Percentiles rank a stretch among this genome's conserved stretches.
phyloP scores from a whole-genome alignment of 2,888 invertebrate genomes.

The Epinotia ramella region DNA sequence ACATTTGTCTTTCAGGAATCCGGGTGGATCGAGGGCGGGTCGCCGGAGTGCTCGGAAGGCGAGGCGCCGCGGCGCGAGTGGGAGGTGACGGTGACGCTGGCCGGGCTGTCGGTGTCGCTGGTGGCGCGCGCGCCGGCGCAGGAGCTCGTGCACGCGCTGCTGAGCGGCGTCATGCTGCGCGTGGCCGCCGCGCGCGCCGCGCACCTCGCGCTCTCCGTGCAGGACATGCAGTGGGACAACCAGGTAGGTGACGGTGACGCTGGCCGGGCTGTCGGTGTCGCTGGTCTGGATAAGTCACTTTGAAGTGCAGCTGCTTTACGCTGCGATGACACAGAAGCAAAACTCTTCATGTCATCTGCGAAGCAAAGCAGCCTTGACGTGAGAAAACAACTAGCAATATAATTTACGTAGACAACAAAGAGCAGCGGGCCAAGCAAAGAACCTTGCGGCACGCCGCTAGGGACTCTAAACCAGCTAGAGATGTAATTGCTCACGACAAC shows the following conservation, averaged over 20 bases:
- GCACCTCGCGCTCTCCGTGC: constrained; percentile 88
- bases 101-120: constrained; percentile 91
- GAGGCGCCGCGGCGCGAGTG: constrained; percentile 77
- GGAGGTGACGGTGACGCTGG: constrained; percentile 86
- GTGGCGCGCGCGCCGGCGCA: constrained; percentile 91
- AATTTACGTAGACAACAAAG: too few species aligned
- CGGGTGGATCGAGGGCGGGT: constrained; percentile 64
- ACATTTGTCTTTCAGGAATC: constrained; percentile 56
- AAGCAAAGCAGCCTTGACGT: too few species aligned
- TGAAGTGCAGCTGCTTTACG: too few species aligned
- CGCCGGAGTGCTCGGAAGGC: constrained; percentile 54
- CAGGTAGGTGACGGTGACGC: constrained; percentile 65
- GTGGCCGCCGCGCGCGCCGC: constrained; percentile 81
- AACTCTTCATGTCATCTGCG: too few species aligned
- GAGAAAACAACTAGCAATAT: too few species aligned
- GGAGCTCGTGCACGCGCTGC: constrained; percentile 91
- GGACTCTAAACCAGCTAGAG: too few species aligned
- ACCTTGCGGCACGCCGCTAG: too few species aligned
- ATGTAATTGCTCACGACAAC: too few species aligned
- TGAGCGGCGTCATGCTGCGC: constrained; percentile 79
- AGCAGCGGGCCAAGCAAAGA: too few species aligned
- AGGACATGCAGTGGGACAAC: constrained; percentile 92
- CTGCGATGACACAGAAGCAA: too few species aligned
- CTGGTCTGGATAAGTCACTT: too few species aligned
- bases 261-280: constrained; percentile 1